These are phyloP conservation scores for Urocyon cinereoargenteus DNA, from an alignment of 2,797 vertebrate species.

Conservation along the genomic window DNA sequence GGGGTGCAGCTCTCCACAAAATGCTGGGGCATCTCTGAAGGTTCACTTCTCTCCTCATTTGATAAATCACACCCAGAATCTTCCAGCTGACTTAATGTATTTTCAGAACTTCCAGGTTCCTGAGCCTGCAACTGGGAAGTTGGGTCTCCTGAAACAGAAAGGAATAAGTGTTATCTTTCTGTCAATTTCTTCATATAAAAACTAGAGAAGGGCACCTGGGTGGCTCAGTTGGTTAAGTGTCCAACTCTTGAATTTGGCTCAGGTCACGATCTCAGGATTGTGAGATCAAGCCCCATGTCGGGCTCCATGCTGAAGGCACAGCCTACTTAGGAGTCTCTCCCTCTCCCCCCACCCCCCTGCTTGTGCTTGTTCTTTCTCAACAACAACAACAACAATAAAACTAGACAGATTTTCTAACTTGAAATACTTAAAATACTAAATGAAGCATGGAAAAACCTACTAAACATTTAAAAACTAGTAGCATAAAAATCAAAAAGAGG, in stretches of 20 bases:
- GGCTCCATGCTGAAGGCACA: background rate
- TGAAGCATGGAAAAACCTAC: background rate
- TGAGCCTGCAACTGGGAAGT: conserved; percentile 71
- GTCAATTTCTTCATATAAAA: background rate
- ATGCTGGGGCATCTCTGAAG: conserved; percentile 74
- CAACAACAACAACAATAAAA: background rate
- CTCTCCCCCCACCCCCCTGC: background rate
- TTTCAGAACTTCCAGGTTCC: conserved; percentile 83
- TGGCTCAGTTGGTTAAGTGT: background rate
- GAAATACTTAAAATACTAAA: conserved; percentile 42
- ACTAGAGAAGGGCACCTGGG: background rate
- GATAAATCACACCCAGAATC: conserved; percentile 90
- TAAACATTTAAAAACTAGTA: conserved; percentile 27
- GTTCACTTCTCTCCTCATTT: conserved; percentile 80
- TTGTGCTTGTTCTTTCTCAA: background rate
- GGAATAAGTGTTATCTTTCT: conserved; percentile 14
- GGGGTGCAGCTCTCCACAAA: conserved; percentile 31
- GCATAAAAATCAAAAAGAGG: background rate
- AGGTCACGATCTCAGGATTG: background rate
- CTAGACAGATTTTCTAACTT: background rate
- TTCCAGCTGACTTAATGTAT: conserved; percentile 78
- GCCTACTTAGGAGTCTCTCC: background rate
- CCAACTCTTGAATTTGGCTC: background rate
- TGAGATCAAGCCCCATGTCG: background rate
- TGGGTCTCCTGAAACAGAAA: conserved; percentile 85